Percentiles rank a stretch among this genome's conserved stretches.
Evolutionary conservation across 2,797 vertebrate genomes (phyloP).

Genomic region (Micropoecilia bifurca): DNA sequence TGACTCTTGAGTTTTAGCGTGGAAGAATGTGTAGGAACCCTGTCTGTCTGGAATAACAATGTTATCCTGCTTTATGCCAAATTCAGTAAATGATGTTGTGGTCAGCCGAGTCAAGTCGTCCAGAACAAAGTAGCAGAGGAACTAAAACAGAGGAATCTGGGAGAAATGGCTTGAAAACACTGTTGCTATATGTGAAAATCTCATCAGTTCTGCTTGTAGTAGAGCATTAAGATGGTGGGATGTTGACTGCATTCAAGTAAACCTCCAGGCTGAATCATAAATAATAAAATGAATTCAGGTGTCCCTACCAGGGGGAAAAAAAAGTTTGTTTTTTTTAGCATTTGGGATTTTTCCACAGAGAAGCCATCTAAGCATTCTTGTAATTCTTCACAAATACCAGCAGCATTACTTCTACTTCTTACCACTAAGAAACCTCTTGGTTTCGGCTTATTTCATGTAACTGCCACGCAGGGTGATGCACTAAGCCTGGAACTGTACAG

Average conservation of each 20-base stretch:
- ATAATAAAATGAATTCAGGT: conserved; percentile 15
- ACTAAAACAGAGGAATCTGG: conserved; percentile 55
- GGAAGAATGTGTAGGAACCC: background rate
- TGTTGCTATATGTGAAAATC: conserved; percentile 48
- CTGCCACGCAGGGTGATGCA: conserved; percentile 49
- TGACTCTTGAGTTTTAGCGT: background rate
- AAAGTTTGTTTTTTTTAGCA: background rate
- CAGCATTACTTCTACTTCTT: conserved; percentile 37
- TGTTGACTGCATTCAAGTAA: conserved; percentile 19
- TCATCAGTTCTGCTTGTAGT: conserved; percentile 28
- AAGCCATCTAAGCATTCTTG: conserved; percentile 25
- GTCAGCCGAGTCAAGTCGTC: conserved; percentile 59
- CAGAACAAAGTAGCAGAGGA: conserved; percentile 61
- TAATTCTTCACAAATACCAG: conserved; percentile 39
- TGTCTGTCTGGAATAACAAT: conserved; percentile 53
- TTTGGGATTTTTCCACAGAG: conserved; percentile 13
- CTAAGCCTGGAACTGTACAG: conserved; percentile 55
- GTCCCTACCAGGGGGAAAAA: background rate
- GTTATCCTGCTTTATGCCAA: conserved; percentile 65
- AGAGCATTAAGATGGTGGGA: conserved; percentile 44
- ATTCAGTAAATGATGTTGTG: conserved; percentile 63
- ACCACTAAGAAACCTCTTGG: conserved; percentile 27
- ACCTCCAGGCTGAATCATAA: conserved; percentile 23
- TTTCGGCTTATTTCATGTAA: conserved; percentile 44
- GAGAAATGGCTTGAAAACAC: conserved; percentile 52